Evolutionary conservation across 2,113 vertebrate species (phyloP).

Genomic region (Triplophysa rosa): DNA sequence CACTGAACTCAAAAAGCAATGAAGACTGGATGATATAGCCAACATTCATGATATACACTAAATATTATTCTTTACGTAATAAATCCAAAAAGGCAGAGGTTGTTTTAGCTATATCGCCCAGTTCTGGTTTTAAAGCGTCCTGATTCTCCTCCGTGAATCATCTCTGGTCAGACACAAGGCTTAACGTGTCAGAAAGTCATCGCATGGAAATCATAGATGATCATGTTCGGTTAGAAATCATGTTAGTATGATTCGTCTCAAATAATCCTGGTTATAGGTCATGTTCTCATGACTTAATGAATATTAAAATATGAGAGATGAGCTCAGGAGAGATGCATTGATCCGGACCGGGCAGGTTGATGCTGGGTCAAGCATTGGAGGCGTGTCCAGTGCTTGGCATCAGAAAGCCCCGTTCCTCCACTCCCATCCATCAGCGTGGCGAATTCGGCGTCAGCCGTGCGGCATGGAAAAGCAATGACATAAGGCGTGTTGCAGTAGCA

Average conservation of each 20-base stretch:
- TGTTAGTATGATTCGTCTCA: constrained; percentile 8
- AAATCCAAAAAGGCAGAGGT: too few species aligned
- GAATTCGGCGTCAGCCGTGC: constrained; percentile 65
- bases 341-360: constrained; percentile 12
- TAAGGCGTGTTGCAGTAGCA: constrained; percentile 78
- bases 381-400: constrained; percentile 20
- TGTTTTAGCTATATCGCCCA: neutral
- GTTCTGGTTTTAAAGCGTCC: neutral
- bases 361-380: constrained; percentile 45
- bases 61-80: too few species aligned
- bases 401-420: constrained; percentile 39
- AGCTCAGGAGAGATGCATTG: constrained; percentile 25
- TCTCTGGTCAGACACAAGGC: neutral
- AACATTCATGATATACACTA: neutral
- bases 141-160: constrained; percentile 2
- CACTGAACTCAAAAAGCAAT: neutral
- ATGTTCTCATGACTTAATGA: neutral
- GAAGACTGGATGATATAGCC: neutral
- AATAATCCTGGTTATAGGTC: neutral
- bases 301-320: neutral
- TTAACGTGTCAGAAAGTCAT: neutral
- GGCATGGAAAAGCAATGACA: constrained; percentile 78
- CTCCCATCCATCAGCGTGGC: constrained; percentile 53
- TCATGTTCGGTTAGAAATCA: constrained; percentile 1
- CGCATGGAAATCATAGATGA: neutral